Percentiles rank a stretch among this genome's conserved stretches.
These are phyloP conservation scores for Monopterus albus DNA, from an alignment of 2,113 vertebrate genomes.

Conservation along the genomic window DNA sequence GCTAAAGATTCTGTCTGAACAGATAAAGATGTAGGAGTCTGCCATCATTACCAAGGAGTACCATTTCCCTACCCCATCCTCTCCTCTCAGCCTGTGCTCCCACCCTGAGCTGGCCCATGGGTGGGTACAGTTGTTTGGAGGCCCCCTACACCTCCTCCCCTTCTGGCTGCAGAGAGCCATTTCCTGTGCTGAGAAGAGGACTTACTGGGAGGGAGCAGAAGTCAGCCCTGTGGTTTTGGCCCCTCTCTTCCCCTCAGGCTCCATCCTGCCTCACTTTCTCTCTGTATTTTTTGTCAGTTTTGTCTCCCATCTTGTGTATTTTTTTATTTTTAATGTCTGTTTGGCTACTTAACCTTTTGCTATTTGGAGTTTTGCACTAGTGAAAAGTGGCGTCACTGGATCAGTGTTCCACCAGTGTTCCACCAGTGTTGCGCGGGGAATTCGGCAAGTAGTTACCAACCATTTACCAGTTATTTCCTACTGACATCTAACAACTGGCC, in stretches of 20 bases:
- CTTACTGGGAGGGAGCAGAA: slow-evolving; percentile 39
- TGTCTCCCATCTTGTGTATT: slow-evolving; percentile 22
- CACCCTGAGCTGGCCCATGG: slow-evolving; percentile 23
- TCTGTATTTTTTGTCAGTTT: slow-evolving; percentile 53
- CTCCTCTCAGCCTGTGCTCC: slow-evolving; percentile 10
- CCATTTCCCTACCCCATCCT: too few relatives aligned
- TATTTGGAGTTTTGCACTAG: slow-evolving; percentile 7
- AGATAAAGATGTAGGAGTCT: slow-evolving; percentile 29
- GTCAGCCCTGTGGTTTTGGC: slow-evolving; percentile 43
- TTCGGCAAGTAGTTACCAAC: slow-evolving; percentile 44
- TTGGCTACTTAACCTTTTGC: slow-evolving; percentile 35
- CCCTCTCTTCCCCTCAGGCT: slow-evolving; percentile 15
- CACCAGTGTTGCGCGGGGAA: slow-evolving; percentile 1
- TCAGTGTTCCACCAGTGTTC: slow-evolving; percentile 8
- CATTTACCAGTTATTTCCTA: slow-evolving; percentile 60
- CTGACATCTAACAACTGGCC: slow-evolving; percentile 49
- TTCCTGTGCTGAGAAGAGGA: slow-evolving; percentile 58
- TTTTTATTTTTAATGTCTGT: not conserved
- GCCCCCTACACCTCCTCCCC: slow-evolving; percentile 24
- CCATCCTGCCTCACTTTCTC: slow-evolving; percentile 44
- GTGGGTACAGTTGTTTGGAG: slow-evolving; percentile 60
- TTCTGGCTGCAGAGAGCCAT: slow-evolving; percentile 66
- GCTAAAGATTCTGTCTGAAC: slow-evolving; percentile 16
- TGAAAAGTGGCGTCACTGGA: slow-evolving; percentile 30
- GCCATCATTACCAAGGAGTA: slow-evolving; percentile 10